Conservation (phyloP, 2,888 invertebrate species). For the Cataglyphis altisquamis region DNA sequence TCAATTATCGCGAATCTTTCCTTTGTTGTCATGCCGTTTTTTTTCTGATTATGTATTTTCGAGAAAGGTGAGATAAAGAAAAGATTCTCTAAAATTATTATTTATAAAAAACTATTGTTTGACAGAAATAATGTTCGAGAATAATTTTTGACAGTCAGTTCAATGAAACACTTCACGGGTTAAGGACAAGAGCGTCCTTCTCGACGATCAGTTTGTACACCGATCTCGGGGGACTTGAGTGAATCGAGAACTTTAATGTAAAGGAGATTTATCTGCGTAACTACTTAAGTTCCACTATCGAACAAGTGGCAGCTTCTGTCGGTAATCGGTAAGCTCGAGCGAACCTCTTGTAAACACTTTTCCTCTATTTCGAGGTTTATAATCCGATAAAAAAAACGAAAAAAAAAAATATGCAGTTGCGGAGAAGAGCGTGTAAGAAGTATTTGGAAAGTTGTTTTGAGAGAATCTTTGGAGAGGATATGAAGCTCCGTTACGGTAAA, state of each 20-base stretch:
- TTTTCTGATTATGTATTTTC: background rate
- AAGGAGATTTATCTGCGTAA: constrained; percentile 33
- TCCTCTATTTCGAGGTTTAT: background rate
- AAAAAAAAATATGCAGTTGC: constrained; percentile 8
- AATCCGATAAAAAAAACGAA: background rate
- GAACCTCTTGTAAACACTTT: constrained; percentile 18
- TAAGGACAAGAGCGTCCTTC: background rate
- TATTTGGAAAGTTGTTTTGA: constrained; percentile 34
- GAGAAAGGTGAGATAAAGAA: too few species aligned
- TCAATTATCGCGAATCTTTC: background rate
- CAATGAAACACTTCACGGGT: constrained; percentile 3
- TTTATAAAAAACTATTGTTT: background rate
- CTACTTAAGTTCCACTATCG: constrained; percentile 26
- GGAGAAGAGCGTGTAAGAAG: constrained; percentile 36
- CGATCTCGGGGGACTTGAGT: background rate
- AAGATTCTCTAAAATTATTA: background rate
- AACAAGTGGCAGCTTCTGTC: constrained; percentile 1
- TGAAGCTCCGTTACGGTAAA: background rate
- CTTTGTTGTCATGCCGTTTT: background rate
- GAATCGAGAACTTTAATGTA: constrained; percentile 31
- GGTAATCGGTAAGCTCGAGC: constrained; percentile 16
- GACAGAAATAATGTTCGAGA: background rate
- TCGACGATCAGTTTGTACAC: background rate
- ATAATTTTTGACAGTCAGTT: background rate
- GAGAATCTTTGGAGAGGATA: constrained; percentile 10